phyloP scores from a whole-genome alignment of 1,140 invertebrate genomes.

The Chrysopa pallens region DNA sequence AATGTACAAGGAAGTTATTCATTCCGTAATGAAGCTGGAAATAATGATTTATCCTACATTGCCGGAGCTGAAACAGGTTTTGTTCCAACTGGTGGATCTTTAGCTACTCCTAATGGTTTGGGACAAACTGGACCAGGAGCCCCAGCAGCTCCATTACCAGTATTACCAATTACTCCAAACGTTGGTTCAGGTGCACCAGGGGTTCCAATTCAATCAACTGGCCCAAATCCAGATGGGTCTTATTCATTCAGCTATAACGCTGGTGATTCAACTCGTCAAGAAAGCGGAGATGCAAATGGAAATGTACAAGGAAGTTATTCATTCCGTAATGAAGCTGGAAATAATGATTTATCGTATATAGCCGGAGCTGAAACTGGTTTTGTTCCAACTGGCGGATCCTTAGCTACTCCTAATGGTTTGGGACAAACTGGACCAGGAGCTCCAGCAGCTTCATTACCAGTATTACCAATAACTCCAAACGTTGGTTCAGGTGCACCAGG shows the following conservation, averaged over 20 bases:
- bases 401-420: neutral
- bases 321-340: constrained; percentile 4
- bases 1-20: constrained; percentile 12
- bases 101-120: neutral
- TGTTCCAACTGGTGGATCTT: neutral
- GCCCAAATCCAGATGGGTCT: constrained; percentile 6
- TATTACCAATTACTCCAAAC: neutral
- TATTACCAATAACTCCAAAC: neutral
- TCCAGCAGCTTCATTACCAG: neutral
- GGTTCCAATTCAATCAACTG: neutral
- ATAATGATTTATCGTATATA: constrained; percentile 3
- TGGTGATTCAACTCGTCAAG: constrained; percentile 8
- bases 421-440: neutral
- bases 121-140: too few species aligned
- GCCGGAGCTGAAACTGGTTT: constrained; percentile 6
- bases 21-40: constrained; percentile 6
- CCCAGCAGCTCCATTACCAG: neutral
- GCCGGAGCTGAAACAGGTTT: constrained; percentile 10
- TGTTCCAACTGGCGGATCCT: neutral
- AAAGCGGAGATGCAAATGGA: constrained; percentile 9
- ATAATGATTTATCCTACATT: constrained; percentile 5
- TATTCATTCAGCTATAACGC: constrained; percentile 13
- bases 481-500: neutral
- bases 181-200: neutral
- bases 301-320: constrained; percentile 11